Evolutionary conservation across 2,113 vertebrate species (phyloP), one percentile per base, ranked within the genome.

Genomic region (Eublepharis macularius): DNA sequence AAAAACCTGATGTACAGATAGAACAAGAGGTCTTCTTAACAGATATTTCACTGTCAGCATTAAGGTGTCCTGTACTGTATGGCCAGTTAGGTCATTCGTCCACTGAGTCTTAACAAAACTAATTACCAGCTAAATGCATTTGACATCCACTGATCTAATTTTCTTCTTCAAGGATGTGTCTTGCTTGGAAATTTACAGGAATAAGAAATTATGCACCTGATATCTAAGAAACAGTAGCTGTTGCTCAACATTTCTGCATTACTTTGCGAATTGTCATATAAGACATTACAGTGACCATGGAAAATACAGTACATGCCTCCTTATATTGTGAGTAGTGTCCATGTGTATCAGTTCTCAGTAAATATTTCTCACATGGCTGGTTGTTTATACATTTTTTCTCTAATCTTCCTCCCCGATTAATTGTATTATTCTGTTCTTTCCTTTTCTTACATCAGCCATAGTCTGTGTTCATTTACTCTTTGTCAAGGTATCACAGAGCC

Each of bases 11-110:
- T 2, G 21, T 8, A 1, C 19, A 39, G 21, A 19, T 39, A 86
- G 77, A 72, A 90, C 41, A 2, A 21, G 3, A 36, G 41, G 21
- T 2, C 1, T 1, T 77, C 43, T 77, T 87, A 1, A 21, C n/a
- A 63, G 11, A 63, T 2, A 78, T 41, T 16, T 7, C 3, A 5
- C 3, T 1, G 26, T 11, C 43, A 1, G 1, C 17, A 2, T 49
- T 17, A 73, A 77, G 60, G 8, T 0, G 0, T 0, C 0, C 16
- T 1, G 66, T 82, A 79, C 63, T 16, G 65, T 65, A 26, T 16
- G 32, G 0, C 2, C 0, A n/a, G 6, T 24, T n/a, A 29, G 41
- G 79, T 49, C 29, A 70, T 66, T 49, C 0, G 70, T 16, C 0
- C 3, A 75, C 8, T 12, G 86, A 69, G 45, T 43, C 47, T 51